Evolutionary conservation across 2,113 vertebrate species (phyloP).

Genomic region (Kryptolebias marmoratus): DNA sequence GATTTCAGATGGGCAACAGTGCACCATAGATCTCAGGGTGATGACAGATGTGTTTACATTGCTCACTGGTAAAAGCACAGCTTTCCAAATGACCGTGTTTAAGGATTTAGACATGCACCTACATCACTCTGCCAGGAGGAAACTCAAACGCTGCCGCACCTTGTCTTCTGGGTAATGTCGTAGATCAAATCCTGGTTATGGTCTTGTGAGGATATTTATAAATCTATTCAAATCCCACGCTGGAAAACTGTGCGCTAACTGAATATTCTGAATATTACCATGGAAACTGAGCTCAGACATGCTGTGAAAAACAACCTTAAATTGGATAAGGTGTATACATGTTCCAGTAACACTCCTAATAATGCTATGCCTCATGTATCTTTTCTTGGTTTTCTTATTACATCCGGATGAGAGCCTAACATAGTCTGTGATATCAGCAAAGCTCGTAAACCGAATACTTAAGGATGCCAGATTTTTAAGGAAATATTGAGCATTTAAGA

Average conservation of each 20-base stretch:
- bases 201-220: constrained; percentile 66
- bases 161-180: constrained; percentile 52
- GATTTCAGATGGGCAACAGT: constrained; percentile 11
- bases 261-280: constrained; percentile 59
- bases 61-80: constrained; percentile 8
- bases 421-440: constrained; percentile 36
- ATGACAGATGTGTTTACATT: constrained; percentile 35
- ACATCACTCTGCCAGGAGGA: constrained; percentile 34
- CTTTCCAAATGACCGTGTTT: constrained; percentile 43
- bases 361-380: constrained; percentile 31
- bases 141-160: constrained; percentile 34
- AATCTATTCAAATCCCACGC: constrained; percentile 47
- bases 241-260: constrained; percentile 51
- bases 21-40: constrained; percentile 12
- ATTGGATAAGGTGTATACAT: constrained; percentile 53
- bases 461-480: constrained; percentile 38
- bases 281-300: constrained; percentile 55
- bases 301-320: constrained; percentile 54
- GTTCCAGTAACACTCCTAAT: constrained; percentile 33
- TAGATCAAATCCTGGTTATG: constrained; percentile 56
- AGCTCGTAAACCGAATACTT: constrained; percentile 46
- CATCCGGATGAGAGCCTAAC: constrained; percentile 36
- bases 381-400: constrained; percentile 34
- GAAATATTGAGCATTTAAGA: constrained; percentile 27
- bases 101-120: constrained; percentile 36